phyloP scores from a whole-genome alignment of 2,888 invertebrate genomes.

The Muschampia plurimacula region DNA sequence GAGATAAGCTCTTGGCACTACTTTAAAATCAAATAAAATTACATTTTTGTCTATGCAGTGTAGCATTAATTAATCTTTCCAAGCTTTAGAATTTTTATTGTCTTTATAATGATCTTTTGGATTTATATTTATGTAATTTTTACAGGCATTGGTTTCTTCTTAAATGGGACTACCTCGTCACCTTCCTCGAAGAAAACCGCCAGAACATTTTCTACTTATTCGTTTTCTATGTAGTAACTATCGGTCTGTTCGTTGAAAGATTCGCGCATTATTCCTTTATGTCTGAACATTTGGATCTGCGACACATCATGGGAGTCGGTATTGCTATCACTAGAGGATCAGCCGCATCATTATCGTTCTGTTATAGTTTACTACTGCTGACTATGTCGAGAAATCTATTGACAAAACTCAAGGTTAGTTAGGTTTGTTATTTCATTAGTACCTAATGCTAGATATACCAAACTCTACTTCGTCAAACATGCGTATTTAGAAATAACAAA shows the following conservation, averaged over 20 bases:
- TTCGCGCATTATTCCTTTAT: slow-evolving; percentile 98
- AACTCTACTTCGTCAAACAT: too few species aligned
- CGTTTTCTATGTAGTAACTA: slow-evolving; percentile 97
- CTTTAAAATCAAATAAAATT: too few species aligned
- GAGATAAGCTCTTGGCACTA: too few species aligned
- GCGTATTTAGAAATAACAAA: too few species aligned
- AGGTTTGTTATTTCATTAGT: too few species aligned
- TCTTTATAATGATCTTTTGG: neutral
- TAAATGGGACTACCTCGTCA: slow-evolving; percentile 95
- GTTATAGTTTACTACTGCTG: slow-evolving; percentile 95
- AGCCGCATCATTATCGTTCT: slow-evolving; percentile 97
- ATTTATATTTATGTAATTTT: slow-evolving; percentile 25
- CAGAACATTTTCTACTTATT: slow-evolving; percentile 98
- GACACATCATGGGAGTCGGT: slow-evolving; percentile 98
- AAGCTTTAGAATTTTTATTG: neutral
- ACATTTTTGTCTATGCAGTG: too few species aligned
- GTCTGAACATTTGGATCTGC: slow-evolving; percentile 97
- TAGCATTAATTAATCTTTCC: too few species aligned
- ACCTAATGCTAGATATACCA: too few species aligned
- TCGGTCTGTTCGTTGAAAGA: slow-evolving; percentile 96
- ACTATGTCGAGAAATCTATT: slow-evolving; percentile 97
- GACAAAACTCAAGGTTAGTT: slow-evolving; percentile 91
- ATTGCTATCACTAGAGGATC: slow-evolving; percentile 98
- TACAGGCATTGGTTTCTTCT: slow-evolving; percentile 89
- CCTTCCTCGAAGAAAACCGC: slow-evolving; percentile 97